These are phyloP conservation scores for Schizothorax lantsangensis DNA, from an alignment of 2,797 vertebrate genomes.

Conservation along the genomic window DNA sequence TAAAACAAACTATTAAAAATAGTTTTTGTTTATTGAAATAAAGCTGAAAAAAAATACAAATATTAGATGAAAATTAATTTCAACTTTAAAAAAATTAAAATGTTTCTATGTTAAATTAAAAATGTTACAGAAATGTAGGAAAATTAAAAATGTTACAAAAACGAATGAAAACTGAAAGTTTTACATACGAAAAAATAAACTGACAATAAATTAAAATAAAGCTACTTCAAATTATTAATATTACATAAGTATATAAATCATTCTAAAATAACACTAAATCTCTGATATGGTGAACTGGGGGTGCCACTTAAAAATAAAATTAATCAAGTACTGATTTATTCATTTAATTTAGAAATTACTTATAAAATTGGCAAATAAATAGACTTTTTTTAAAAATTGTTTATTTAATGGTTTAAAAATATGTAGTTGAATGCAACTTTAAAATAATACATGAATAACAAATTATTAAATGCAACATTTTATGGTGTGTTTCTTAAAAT, in stretches of 20 bases:
- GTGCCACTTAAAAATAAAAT: neutral
- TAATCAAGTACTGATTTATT: neutral
- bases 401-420: neutral
- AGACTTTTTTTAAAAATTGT: neutral
- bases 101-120: no score
- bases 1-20: neutral
- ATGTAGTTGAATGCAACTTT: neutral
- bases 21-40: neutral
- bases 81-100: neutral
- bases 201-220: neutral
- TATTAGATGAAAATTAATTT: neutral
- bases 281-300: neutral
- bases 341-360: neutral
- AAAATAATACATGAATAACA: neutral
- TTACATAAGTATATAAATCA: neutral
- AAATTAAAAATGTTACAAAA: neutral
- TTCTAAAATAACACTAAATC: neutral
- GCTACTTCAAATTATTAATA: neutral
- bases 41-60: neutral
- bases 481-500: neutral
- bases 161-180: neutral
- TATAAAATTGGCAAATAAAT: neutral
- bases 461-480: neutral
- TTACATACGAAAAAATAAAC: neutral
- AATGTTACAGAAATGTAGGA: no score